These are phyloP conservation scores for Triplophysa siluroides DNA, from an alignment of 2,113 vertebrate species.

Conservation along the genomic window DNA sequence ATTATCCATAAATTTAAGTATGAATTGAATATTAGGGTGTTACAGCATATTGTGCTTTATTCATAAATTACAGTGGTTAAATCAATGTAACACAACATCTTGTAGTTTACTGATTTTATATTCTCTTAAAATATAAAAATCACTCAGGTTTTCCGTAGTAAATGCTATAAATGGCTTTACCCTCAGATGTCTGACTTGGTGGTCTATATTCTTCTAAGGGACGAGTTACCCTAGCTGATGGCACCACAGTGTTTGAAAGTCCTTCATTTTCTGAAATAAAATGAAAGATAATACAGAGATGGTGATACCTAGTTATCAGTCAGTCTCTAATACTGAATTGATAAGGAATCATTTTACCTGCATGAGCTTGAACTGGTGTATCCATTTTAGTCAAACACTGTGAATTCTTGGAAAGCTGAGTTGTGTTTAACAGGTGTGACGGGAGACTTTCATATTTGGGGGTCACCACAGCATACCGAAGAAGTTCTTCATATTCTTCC, in stretches of 20 bases:
- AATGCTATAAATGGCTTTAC: slow-evolving; percentile 54
- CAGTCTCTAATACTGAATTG: background rate
- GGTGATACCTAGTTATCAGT: background rate
- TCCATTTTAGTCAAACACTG: slow-evolving; percentile 58
- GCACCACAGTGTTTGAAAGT: slow-evolving; percentile 45
- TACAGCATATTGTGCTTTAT: no score
- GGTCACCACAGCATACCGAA: slow-evolving; percentile 80
- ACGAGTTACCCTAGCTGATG: slow-evolving; percentile 55
- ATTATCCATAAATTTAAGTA: no score
- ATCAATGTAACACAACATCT: no score
- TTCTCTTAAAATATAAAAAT: no score
- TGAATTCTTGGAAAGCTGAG: slow-evolving; percentile 57
- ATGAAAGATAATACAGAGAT: background rate
- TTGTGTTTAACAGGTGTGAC: slow-evolving; percentile 59
- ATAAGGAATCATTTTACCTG: slow-evolving; percentile 4
- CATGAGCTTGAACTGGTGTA: slow-evolving; percentile 13
- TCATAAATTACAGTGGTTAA: no score
- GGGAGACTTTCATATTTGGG: slow-evolving; percentile 73
- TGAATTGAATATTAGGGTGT: no score
- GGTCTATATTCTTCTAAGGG: slow-evolving; percentile 57
- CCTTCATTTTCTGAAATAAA: slow-evolving; percentile 49
- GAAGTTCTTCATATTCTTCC: slow-evolving; percentile 92
- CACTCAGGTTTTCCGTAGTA: background rate
- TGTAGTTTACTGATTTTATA: no score
- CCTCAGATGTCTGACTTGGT: slow-evolving; percentile 57